Evolutionary conservation across 2,888 invertebrate genomes (phyloP), one percentile per base, ranked within the genome.

Genomic region (Temnothorax ravouxi): DNA sequence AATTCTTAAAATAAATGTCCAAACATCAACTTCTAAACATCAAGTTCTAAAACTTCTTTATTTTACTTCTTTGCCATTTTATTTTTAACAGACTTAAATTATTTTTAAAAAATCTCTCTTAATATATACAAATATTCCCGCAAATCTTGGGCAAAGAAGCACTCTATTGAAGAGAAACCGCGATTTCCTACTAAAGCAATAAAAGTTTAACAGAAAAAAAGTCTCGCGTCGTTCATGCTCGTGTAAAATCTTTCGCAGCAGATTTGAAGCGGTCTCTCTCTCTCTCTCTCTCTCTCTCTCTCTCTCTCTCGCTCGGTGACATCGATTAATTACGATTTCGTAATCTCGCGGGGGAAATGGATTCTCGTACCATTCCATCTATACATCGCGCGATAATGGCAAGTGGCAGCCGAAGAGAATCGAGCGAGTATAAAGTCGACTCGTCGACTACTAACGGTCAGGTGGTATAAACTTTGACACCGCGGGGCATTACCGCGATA

Each of bases 391-490:
- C 62, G 21, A 64, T 25, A 54, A 75, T 21, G 21, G 47, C 38
- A 50, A 50, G 38, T 21, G 9, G 18, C 25, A 9, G 38, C 25
- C 25, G 59, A 13, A 3, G 50, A 44, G 52, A 66, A 76, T 38
- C 25, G 52, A 38, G 38, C 13, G 29, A 66, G 47, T 66, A 34
- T 66, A 34, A 6, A 47, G 44, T 21, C 38, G 34, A 34, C 50
- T 11, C 15, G n/a, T 29, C 29, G 29, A 44, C 47, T 21, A 38
- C 50, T 38, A 76, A 38, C 47, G 38, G 50, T 4, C 59, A 9
- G 83, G 84, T 69, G 84, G 82, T 86, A 87, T 86, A 89, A 88
- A 90, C 86, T 90, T 89, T 86, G 86, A 86, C 85, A 86, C 69
- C 54, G 72, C 52, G 18, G 69, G 71, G 84, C 83, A 86, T 86